A percentile compares a stretch with the other conserved stretches of the same genome.
Evolutionary conservation across 2,797 vertebrate species (phyloP).

Genomic region (Pterois miles): DNA sequence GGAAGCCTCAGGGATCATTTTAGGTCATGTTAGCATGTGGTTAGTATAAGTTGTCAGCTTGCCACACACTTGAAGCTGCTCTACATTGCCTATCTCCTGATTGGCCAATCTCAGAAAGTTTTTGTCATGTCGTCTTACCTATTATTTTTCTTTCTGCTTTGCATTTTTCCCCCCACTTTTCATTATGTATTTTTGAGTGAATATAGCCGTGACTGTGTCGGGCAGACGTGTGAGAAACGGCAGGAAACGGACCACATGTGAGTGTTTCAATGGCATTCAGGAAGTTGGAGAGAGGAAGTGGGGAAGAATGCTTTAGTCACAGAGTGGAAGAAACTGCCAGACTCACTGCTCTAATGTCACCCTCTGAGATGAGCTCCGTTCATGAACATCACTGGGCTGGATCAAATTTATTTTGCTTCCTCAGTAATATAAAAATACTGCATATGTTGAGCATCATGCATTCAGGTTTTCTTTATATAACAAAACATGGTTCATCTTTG

Average conservation of each 20-base stretch:
- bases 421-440: not conserved
- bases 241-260: conserved; percentile 78
- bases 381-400: conserved; percentile 4
- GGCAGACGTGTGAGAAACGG: conserved; percentile 40
- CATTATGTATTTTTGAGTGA: not conserved
- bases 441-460: not conserved
- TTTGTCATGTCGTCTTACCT: not conserved
- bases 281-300: conserved; percentile 80
- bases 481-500: not conserved
- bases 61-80: conserved; percentile 1
- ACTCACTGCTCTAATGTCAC: conserved; percentile 43
- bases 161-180: not conserved
- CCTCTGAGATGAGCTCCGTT: conserved; percentile 38
- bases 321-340: conserved; percentile 50
- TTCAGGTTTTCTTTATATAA: not conserved
- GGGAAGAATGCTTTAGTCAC: conserved; percentile 70
- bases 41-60: conserved; percentile 29
- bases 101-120: not conserved
- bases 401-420: not conserved
- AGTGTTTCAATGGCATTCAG: conserved; percentile 70
- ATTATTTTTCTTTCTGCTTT: not conserved
- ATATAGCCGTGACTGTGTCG: conserved; percentile 10
- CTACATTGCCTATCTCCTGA: not conserved
- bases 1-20: conserved; percentile 42
- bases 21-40: conserved; percentile 39